phyloP scores from a whole-genome alignment of 2,113 vertebrate species.

The Ageneiosus marmoratus region DNA sequence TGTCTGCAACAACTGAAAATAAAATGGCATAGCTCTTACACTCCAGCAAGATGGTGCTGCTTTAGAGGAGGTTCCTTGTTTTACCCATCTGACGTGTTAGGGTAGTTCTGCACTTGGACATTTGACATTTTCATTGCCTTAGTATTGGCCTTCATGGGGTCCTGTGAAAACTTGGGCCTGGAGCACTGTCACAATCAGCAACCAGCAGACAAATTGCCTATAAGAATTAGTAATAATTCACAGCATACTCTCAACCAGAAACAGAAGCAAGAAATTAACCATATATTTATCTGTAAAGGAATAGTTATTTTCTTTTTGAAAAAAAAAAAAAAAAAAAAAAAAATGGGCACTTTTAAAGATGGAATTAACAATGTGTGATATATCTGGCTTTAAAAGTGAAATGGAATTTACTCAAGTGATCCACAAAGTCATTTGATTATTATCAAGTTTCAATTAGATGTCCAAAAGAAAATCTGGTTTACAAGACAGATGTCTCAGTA shows the following conservation, averaged over 20 bases:
- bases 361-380: neutral
- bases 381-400: too few species aligned
- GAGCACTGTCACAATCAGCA: neutral
- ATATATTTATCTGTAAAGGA: neutral
- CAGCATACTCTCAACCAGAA: neutral
- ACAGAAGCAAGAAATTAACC: neutral
- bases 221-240: neutral
- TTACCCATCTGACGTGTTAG: neutral
- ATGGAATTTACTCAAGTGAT: neutral
- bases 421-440: constrained; percentile 43
- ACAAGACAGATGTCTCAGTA: constrained; percentile 38
- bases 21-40: neutral
- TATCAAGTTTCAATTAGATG: constrained; percentile 31
- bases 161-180: neutral
- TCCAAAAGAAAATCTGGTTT: constrained; percentile 13
- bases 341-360: neutral
- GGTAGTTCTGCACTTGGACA: neutral
- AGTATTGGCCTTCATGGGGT: neutral
- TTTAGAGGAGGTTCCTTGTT: neutral
- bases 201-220: neutral
- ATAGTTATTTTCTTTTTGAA: neutral
- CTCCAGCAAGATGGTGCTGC: neutral
- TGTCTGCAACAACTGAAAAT: neutral
- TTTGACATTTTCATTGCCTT: neutral
- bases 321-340: neutral